phyloP scores from a whole-genome alignment of 2,797 vertebrate species.

The Pempheris klunzingeri region DNA sequence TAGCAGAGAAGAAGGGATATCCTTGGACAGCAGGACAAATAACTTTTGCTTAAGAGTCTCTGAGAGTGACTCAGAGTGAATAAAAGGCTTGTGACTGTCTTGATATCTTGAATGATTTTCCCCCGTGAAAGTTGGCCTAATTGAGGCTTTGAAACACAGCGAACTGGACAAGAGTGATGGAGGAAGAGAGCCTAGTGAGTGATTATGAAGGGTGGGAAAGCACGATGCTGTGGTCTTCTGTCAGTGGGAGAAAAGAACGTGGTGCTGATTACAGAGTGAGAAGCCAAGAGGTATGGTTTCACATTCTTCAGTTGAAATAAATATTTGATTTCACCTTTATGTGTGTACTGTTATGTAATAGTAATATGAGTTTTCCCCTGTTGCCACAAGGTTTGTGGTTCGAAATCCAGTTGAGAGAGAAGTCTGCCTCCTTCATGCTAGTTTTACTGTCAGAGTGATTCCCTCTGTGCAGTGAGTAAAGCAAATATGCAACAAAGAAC shows the following conservation, averaged over 20 bases:
- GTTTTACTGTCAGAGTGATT: neutral
- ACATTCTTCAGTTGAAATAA: neutral
- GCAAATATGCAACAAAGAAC: neutral
- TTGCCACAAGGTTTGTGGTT: neutral
- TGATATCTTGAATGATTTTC: too few relatives aligned
- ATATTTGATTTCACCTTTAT: constrained; percentile 3
- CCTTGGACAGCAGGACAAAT: neutral
- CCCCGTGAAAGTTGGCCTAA: too few relatives aligned
- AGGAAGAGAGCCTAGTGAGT: neutral
- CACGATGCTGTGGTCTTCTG: neutral
- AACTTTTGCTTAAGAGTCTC: neutral
- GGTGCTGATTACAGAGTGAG: neutral
- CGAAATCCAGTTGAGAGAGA: neutral
- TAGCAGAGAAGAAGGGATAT: neutral
- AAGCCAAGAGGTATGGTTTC: neutral
- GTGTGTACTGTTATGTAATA: neutral
- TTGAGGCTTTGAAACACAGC: too few relatives aligned
- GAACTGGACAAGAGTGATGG: too few relatives aligned
- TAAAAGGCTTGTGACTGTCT: too few relatives aligned
- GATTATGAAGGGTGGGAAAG: constrained; percentile 5
- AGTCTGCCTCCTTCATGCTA: neutral
- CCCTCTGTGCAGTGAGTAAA: neutral
- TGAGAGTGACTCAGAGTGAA: too few relatives aligned
- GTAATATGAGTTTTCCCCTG: neutral
- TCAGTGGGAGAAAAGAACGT: neutral